Base-by-base conservation (phyloP, 2,113 vertebrate species). In the Chlamydotis undulata region DNA sequence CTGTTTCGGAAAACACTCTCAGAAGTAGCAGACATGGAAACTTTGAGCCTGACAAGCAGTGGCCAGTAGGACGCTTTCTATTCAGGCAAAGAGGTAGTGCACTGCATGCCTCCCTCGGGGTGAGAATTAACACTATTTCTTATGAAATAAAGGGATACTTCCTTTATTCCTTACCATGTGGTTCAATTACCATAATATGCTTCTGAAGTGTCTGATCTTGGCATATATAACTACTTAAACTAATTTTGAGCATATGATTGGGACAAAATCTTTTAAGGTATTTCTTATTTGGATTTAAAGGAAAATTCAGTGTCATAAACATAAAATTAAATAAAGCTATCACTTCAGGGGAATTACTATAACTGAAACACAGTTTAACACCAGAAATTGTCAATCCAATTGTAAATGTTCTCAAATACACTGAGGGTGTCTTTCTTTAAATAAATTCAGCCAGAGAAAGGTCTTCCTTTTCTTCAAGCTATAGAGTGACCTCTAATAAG, bases 391-490 rank as follows among this genome's bases (percentile, higher is more conserved):
- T 47, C 83, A 47, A 78, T 83, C 47, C 24, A 35, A 29, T 5
- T 67, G 26, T 18, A 95, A 85, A 84, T 43, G 14, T 14, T 92
- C 64, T 73, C 37, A 47, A 84, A 63, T 23, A 63, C 26, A 90
- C 16, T 12, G 5, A 83, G 55, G 14, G 37, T 37, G 57, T 22
- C 29, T 63, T 82, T 65, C 74, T 81, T 79, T 37, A 77, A 90
- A 87, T 23, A 81, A 92, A 89, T 24, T 64, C 63, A 85, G 39
- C 14, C 49, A 70, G 26, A 88, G 31, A 95, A 96, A 94, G 74
- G 71, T 95, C 75, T 79, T 93, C 41, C 56, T 78, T 93, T 88
- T 93, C 91, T 93, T 89, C 60, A 94, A 94, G 91, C 87, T 95
- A 85, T 2, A 71, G 49, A 94, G 89, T 67, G 85, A 89, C 76